Conservation (phyloP, 2,113 vertebrate genomes). For the Neopipo cinnamomea region DNA sequence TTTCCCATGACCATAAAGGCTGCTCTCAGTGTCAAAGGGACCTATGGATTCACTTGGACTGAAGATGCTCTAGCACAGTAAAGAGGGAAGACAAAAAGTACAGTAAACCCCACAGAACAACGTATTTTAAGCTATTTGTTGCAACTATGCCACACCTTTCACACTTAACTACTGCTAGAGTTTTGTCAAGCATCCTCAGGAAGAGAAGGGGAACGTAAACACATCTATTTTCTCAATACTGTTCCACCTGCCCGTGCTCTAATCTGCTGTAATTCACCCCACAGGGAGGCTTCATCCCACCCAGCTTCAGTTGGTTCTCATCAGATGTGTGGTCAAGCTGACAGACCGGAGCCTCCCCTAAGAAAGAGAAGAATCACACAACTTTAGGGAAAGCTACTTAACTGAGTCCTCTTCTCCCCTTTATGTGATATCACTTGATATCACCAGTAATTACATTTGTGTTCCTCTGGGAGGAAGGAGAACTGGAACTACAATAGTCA, state of each 20-base stretch:
- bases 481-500: neutral
- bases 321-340: neutral
- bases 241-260: neutral
- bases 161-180: neutral
- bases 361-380: neutral
- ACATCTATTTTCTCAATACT: neutral
- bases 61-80: neutral
- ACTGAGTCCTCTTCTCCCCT: neutral
- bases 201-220: neutral
- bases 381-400: neutral
- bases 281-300: neutral
- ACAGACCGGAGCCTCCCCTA: neutral
- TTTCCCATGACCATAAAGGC: neutral
- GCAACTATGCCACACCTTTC: neutral
- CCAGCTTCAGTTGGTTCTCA: neutral
- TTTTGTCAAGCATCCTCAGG: neutral
- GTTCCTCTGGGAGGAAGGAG: neutral
- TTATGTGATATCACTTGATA: neutral
- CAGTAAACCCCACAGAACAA: neutral
- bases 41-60: neutral
- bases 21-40: neutral
- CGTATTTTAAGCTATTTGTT: neutral
- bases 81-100: neutral
- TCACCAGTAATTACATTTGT: neutral
- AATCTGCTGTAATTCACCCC: neutral